These are phyloP conservation scores for Polymixis flavicincta DNA, from an alignment of 2,888 invertebrate species.

Conservation along the genomic window DNA sequence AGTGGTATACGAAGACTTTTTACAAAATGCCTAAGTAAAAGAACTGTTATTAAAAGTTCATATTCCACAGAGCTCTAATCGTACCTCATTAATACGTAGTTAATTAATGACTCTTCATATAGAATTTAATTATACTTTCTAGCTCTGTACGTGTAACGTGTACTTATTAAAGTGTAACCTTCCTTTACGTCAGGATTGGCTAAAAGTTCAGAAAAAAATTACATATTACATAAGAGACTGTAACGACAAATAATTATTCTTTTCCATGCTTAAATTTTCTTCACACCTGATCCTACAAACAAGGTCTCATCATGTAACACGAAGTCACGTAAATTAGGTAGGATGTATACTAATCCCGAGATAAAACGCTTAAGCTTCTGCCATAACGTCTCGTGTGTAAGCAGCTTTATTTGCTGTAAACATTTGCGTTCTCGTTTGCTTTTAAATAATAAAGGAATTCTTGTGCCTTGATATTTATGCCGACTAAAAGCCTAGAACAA, in stretches of 20 bases:
- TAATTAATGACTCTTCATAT: not conserved
- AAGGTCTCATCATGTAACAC: conserved; percentile 83
- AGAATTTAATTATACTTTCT: conserved; percentile 8
- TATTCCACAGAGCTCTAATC: not conserved
- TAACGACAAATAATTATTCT: conserved; percentile 61
- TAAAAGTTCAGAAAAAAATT: conserved; percentile 1
- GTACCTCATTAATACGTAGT: conserved; percentile 4
- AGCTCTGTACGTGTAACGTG: not conserved
- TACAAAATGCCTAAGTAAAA: not conserved
- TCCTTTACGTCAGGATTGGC: too few relatives aligned
- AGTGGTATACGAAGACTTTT: not conserved
- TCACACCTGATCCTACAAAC: conserved; percentile 82
- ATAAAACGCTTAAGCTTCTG: conserved; percentile 86
- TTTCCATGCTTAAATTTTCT: conserved; percentile 69
- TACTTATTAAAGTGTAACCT: not conserved
- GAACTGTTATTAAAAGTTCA: not conserved
- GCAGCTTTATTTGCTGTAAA: conserved; percentile 85
- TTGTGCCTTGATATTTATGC: conserved; percentile 64
- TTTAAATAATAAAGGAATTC: conserved; percentile 77
- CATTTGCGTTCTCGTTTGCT: conserved; percentile 79
- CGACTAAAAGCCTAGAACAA: conserved; percentile 38
- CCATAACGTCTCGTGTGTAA: conserved; percentile 83
- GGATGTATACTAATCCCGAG: conserved; percentile 87
- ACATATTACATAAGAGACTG: conserved; percentile 2
- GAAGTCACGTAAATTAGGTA: conserved; percentile 87